Evolutionary conservation across 2,113 vertebrate species (phyloP).

Genomic region (Miniopterus natalensis): DNA sequence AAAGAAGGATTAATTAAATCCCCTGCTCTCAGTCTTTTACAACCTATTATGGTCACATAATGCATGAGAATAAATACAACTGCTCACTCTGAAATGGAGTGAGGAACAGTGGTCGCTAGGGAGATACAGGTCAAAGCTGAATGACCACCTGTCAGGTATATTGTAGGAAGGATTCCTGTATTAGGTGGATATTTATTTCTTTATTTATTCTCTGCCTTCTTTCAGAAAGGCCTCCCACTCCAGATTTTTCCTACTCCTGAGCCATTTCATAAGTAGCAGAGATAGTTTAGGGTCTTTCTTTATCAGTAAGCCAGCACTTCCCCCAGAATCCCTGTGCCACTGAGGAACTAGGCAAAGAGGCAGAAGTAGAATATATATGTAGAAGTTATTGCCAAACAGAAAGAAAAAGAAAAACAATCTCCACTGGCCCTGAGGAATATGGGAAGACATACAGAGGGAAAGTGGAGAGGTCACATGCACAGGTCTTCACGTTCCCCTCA

Average conservation of each 20-base stretch:
- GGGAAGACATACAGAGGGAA: neutral
- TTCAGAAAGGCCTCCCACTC: constrained; percentile 2
- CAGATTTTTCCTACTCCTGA: neutral
- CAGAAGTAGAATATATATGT: neutral
- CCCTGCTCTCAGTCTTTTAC: neutral
- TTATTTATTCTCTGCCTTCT: neutral
- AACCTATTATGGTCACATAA: neutral
- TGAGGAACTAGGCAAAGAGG: neutral
- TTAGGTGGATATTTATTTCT: neutral
- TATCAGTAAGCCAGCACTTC: neutral
- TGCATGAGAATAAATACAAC: neutral
- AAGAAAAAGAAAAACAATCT: neutral
- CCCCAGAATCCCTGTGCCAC: neutral
- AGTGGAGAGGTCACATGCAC: neutral
- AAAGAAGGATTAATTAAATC: constrained; percentile 10
- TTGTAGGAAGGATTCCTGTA: neutral
- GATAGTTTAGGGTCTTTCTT: neutral
- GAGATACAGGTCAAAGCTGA: neutral
- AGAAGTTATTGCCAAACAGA: neutral
- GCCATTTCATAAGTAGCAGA: neutral
- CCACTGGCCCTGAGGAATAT: neutral
- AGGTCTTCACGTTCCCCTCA: neutral
- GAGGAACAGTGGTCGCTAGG: neutral
- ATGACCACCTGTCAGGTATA: neutral
- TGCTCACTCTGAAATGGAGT: neutral